Percentiles rank a stretch among this genome's conserved stretches.
phyloP scores from a whole-genome alignment of 2,888 invertebrate species.

The Rhamnusium bicolor region DNA sequence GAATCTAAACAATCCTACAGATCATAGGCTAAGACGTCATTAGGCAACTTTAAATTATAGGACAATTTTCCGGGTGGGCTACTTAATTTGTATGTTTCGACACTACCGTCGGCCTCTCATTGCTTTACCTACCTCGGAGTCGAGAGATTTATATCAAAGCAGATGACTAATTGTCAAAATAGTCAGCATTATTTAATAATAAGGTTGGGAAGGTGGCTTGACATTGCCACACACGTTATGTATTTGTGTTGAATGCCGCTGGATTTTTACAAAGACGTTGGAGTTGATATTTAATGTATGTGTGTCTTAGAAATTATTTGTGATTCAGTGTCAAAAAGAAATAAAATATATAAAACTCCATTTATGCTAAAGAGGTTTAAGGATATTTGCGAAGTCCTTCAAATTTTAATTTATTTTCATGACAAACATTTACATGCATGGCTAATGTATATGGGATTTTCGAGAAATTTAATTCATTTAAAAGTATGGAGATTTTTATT shows the following conservation, averaged over 20 bases:
- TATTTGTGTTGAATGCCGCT: not conserved
- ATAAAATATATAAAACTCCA: no score
- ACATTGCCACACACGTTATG: constrained; percentile 6
- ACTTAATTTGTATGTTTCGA: constrained; percentile 16
- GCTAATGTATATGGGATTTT: no score
- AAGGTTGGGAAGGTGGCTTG: not conserved
- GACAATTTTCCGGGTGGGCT: constrained; percentile 19
- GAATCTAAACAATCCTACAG: not conserved
- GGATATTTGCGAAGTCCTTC: no score
- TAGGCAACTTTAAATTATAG: constrained; percentile 16
- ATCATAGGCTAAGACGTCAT: not conserved
- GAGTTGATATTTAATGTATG: not conserved
- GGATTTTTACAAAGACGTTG: not conserved
- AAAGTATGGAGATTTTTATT: no score
- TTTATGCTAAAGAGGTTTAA: no score
- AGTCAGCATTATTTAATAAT: constrained; percentile 22
- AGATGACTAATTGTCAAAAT: constrained; percentile 27
- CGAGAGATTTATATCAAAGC: constrained; percentile 5
- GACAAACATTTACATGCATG: no score
- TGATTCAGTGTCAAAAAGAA: no score
- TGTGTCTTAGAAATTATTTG: not conserved
- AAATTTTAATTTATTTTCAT: no score
- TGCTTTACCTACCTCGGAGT: constrained; percentile 18
- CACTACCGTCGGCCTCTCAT: not conserved
- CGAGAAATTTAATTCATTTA: no score